Base-by-base conservation (phyloP, 1,140 invertebrate genomes). In the Cataglyphis hispanica region DNA sequence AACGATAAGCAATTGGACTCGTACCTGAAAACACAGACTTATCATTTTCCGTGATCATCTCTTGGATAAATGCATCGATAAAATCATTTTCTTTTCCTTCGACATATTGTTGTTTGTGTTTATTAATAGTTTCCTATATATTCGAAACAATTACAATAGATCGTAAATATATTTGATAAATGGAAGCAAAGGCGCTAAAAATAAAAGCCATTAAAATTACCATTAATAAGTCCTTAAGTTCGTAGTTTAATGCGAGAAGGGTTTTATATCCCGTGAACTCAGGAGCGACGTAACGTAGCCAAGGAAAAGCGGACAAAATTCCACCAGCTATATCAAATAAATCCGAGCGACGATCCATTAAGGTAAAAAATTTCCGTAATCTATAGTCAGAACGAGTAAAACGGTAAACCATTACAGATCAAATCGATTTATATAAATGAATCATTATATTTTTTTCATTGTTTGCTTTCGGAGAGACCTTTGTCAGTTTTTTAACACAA, bases 61-160 rank as follows among this genome's bases (percentile, higher is more conserved):
- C 96, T 56, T 96, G 94, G 4, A 98, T 94, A 92, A 97, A 98
- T 46, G 97, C 96, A 90, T 98, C 98, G 63, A 98, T 97, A 37
- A 98, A 96, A 91, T 98, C 98, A 22, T 95, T 93, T 40, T 95
- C 95, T 43, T 93, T 94, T 37, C 94, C 93, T 37, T 95, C 70
- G 22, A 95, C 91, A 63, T 96, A 96, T 1, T 92, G 95, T 46
- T 91, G 89, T 64, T 96, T 95, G 86, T 97, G 97, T 27, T 97
- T 96, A 1, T 95, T 91, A 43, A 98, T 97, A 16, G 94, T 95
- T 70, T 96, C 94, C 95, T 96, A 91, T 74, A 94, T 90, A 19
- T 50, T 1, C 0, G 56, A 80, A 19, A 76, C 25, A 43, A 19
- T 50, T 43, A 2, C 40, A 64, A 53, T 50, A 1, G 7, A 66